Evolutionary conservation across 2,113 vertebrate species (phyloP), one percentile per base, ranked within the genome.

Genomic region (Salvelinus sp.): DNA sequence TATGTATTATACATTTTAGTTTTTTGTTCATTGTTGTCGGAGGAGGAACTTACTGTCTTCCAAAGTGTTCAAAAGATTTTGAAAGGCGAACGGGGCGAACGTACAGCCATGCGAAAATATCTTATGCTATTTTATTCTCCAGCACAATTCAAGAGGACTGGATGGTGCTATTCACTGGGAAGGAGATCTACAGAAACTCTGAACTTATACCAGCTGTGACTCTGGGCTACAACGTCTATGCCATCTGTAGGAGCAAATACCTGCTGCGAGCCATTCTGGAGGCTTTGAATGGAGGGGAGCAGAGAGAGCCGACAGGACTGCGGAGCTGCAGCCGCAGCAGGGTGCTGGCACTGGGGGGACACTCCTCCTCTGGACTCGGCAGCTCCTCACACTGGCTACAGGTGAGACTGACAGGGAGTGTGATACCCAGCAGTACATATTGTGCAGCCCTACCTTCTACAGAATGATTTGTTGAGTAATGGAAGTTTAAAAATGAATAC

Each of bases 331-430:
- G 12, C 54, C 14, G 57, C 10, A 25, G 38, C 65, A 75, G 67
- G 63, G 78, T 88, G 50, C 82, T 86, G 70, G 90, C 83, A 33
- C 28, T 91, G 13, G 23, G 89, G 33, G 89, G 89, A 23, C 89
- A 90, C 64, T 91, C 89, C 13, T 87, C 89, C 1, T 92, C 90
- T n/a, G 88, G 91, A 60, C 63, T 87, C 7, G 87, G 77, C 65
- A 5, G 69, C 28, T 77, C 0, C 27, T 91, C 3, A 87, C 82
- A 22, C 76, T 89, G 67, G 86, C 88, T 54, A 81, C 88, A 89
- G 82, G 91, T 92, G 50, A 54, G 12, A 54, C 50, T 1, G 50
- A 54, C 50, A 16, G 50, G 50, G 5, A 54, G 14, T 1, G 12
- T 54, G 16, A 54, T 54, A 54, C 50, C 3, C 50, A 54, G 50